phyloP scores from a whole-genome alignment of 2,888 invertebrate species.

The Halocaridina rubra region DNA sequence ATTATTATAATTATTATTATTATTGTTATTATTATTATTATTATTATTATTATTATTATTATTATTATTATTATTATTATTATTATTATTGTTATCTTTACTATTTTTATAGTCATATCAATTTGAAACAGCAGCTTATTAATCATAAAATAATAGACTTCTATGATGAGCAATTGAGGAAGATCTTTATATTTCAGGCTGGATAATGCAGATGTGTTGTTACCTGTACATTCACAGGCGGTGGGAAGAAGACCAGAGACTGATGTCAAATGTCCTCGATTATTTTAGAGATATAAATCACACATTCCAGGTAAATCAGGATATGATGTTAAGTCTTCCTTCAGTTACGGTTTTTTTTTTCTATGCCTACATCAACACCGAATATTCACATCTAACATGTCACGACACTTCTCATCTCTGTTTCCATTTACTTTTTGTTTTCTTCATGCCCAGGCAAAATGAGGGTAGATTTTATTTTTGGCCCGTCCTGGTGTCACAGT shows the following conservation, averaged over 20 bases:
- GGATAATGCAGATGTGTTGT: conserved; percentile 87
- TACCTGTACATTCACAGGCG: conserved; percentile 86
- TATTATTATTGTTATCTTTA: background rate
- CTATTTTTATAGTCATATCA: background rate
- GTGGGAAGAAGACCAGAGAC: conserved; percentile 81
- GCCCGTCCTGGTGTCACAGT: no score
- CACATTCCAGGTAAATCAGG: conserved; percentile 53
- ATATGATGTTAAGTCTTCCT: background rate
- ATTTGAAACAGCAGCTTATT: background rate
- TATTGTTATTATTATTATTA: no score
- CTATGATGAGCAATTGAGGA: background rate
- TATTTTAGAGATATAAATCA: conserved; percentile 79
- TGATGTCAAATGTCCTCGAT: conserved; percentile 77
- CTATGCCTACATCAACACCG: no score
- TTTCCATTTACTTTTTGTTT: no score
- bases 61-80: no score
- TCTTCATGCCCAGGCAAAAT: no score
- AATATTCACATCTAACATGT: no score
- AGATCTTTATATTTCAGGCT: conserved; percentile 66
- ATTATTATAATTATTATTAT: no score
- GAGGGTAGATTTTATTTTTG: background rate
- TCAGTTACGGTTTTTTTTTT: no score
- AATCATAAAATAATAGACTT: background rate
- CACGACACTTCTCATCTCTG: no score
- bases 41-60: no score